Evolutionary conservation across 2,888 invertebrate genomes (phyloP).

Genomic region (Phlogophora meticulosa): DNA sequence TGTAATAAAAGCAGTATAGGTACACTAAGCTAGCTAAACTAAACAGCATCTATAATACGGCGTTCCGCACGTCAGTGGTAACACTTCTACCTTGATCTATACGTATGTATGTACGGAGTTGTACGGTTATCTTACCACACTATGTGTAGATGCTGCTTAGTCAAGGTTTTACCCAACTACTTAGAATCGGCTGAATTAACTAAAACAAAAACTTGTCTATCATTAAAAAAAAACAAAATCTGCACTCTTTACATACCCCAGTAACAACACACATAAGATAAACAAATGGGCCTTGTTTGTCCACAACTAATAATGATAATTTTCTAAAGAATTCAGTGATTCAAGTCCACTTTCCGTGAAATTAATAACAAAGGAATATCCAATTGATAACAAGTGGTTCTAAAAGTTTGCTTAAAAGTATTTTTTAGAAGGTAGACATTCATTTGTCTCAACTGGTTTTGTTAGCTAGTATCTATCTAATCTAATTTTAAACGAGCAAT

Average conservation of each 20-base stretch:
- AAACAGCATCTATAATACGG: no score
- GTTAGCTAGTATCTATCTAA: constrained; percentile 22
- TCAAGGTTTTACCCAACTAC: background rate
- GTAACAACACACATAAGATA: background rate
- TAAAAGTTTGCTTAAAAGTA: constrained; percentile 1
- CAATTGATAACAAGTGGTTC: constrained; percentile 9
- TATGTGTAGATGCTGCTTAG: background rate
- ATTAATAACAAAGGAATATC: constrained; percentile 5
- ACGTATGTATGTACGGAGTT: no score
- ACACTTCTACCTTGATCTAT: no score
- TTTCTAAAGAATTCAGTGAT: background rate
- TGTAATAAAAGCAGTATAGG: no score
- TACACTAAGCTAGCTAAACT: no score
- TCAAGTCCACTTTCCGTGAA: constrained; percentile 1
- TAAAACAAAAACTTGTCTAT: background rate
- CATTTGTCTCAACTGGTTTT: background rate
- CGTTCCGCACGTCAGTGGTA: no score
- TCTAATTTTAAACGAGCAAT: no score
- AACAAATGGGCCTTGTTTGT: background rate
- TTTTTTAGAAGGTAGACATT: constrained; percentile 6
- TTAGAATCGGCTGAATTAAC: background rate
- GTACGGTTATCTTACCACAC: no score
- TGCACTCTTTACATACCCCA: background rate
- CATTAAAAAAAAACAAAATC: no score
- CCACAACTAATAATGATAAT: background rate